phyloP scores from a whole-genome alignment of 2,888 invertebrate species.

The Uropetala carovei region DNA sequence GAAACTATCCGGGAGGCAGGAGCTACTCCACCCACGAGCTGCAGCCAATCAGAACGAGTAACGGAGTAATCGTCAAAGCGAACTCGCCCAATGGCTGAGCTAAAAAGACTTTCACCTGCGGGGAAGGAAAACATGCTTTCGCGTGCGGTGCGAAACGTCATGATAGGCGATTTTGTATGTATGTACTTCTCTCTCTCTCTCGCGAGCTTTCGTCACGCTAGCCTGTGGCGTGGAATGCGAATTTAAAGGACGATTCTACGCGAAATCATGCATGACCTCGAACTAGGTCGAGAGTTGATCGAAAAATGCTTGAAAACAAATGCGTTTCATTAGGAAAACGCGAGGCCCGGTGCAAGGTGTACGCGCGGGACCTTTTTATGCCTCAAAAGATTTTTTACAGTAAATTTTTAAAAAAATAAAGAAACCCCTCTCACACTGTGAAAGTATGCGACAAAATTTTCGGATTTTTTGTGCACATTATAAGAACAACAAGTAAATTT shows the following conservation, averaged over 20 bases:
- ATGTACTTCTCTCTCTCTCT: neutral
- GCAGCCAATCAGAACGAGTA: conserved; percentile 35
- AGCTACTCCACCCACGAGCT: conserved; percentile 41
- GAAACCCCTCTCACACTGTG: too few relatives aligned
- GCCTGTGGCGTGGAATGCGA: neutral
- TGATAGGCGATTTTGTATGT: neutral
- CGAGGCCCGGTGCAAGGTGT: too few relatives aligned
- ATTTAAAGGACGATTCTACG: neutral
- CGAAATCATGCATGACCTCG: too few relatives aligned
- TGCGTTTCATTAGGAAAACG: neutral
- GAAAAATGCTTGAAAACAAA: neutral
- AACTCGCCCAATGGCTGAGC: conserved; percentile 17
- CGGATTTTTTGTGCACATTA: too few relatives aligned
- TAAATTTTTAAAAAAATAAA: too few relatives aligned
- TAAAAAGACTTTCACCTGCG: conserved; percentile 38
- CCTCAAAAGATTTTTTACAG: too few relatives aligned
- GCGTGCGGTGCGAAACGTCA: conserved; percentile 22
- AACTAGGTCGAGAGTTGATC: too few relatives aligned
- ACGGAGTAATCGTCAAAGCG: conserved; percentile 46
- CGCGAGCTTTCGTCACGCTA: neutral
- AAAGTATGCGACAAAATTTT: too few relatives aligned
- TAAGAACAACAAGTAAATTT: too few relatives aligned
- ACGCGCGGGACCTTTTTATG: too few relatives aligned
- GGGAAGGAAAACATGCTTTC: conserved; percentile 1
- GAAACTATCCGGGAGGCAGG: conserved; percentile 42